Evolutionary conservation across 2,888 invertebrate genomes (phyloP), one percentile per base, ranked within the genome.

Genomic region (Himalopsyche kuldschensis): DNA sequence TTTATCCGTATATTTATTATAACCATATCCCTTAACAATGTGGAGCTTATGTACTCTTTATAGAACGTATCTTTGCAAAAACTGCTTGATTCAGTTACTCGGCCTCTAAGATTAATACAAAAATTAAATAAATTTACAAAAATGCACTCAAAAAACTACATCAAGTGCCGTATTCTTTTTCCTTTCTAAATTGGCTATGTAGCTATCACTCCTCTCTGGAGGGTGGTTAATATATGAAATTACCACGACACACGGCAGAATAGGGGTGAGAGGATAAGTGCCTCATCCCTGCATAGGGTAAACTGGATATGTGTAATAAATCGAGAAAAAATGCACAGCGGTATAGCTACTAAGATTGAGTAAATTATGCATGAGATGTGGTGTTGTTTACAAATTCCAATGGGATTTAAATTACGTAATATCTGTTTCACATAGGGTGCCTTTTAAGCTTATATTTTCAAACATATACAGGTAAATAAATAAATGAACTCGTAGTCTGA

Each of bases 201-300:
- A n/a, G 75, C 32, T 46, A 76, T 41, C 76, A 81, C 75, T 47
- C 24, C 27, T 30, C 27, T 31, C 47, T 69, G 80, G 35, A 76
- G 79, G 80, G 75, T 35, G 47, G 80, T 76, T 83, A 80, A 81
- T 78, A 69, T 83, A 83, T 83, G 83, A 78, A 83, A 83, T 83
- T 83, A 83, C 83, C 80, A 55, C n/a, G 75, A 30, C 75, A 32
- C 75, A 30, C 31, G 24, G 75, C 75, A n/a, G 80, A 46, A 69
- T 35, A 80, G 80, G 80, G 80, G 75, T 63, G 48, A 76, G 55
- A 55, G 55, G 55, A 55, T 55, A 55, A 55, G 55, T 55, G 24
- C 55, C 41, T 75, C 75, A 75, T 27, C 75, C 75, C 75, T 75
- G 75, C 5, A 11, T 31, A 55, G 55, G 55, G 55, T 20, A 55